Percentiles rank a stretch among this genome's conserved stretches.
Conservation (phyloP, 2,888 invertebrate species). For the Tetragonisca angustula region DNA sequence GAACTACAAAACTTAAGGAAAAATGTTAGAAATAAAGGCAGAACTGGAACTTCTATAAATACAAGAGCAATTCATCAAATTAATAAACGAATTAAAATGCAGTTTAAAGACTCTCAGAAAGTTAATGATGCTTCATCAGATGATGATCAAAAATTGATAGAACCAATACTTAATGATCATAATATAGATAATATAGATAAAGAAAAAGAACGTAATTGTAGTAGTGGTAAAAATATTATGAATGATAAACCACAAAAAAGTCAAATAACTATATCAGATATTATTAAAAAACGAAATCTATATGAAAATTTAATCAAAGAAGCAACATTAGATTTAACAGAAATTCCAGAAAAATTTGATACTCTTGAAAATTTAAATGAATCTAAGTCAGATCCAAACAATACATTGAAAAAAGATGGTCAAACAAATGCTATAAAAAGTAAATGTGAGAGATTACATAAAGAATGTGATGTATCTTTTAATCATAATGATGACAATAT, state of each 20-base stretch:
- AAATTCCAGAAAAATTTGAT: slow-evolving; percentile 31
- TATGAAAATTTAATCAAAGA: slow-evolving; percentile 79
- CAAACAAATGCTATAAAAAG: neutral
- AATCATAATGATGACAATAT: slow-evolving; percentile 22
- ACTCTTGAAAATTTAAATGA: slow-evolving; percentile 6
- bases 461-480: slow-evolving; percentile 2
- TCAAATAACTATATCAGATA: slow-evolving; percentile 57
- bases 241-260: slow-evolving; percentile 42
- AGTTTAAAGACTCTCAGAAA: slow-evolving; percentile 30
- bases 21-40: slow-evolving; percentile 82
- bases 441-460: slow-evolving; percentile 12
- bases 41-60: slow-evolving; percentile 84
- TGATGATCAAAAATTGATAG: slow-evolving; percentile 57
- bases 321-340: slow-evolving; percentile 73
- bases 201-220: slow-evolving; percentile 43
- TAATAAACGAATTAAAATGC: slow-evolving; percentile 85
- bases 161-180: slow-evolving; percentile 34
- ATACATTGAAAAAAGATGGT: slow-evolving; percentile 1
- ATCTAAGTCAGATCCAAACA: slow-evolving; percentile 26
- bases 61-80: slow-evolving; percentile 91
- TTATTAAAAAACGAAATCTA: slow-evolving; percentile 76
- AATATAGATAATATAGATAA: slow-evolving; percentile 41
- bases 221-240: slow-evolving; percentile 5
- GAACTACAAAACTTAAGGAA: slow-evolving; percentile 85
- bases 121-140: slow-evolving; percentile 61